These are phyloP conservation scores for Colinus virginianus DNA, from an alignment of 2,113 vertebrate genomes.

Conservation along the genomic window DNA sequence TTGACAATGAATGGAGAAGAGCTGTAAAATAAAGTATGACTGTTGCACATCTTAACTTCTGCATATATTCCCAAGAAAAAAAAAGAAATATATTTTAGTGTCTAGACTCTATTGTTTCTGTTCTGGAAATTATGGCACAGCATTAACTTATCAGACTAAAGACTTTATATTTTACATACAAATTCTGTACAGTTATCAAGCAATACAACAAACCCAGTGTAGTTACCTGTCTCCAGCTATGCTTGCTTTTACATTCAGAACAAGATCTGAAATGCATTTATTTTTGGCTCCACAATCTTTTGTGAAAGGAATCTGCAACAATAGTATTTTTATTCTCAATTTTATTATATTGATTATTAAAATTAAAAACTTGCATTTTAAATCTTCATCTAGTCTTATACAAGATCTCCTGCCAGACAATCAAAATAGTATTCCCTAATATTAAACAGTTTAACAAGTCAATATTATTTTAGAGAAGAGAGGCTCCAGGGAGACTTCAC, in stretches of 20 bases:
- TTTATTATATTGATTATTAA: background rate
- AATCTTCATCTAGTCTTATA: background rate
- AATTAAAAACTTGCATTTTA: background rate
- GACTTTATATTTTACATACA: background rate
- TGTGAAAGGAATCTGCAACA: constrained; percentile 88
- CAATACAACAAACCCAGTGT: background rate
- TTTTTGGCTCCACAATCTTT: constrained; percentile 91
- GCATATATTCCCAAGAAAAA: background rate
- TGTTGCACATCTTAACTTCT: background rate
- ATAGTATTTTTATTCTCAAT: constrained; percentile 5
- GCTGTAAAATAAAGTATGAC: constrained; percentile 55
- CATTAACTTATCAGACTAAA: background rate
- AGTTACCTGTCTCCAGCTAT: constrained; percentile 77
- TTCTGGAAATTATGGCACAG: background rate
- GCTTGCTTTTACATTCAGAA: constrained; percentile 80
- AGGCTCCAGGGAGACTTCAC: background rate
- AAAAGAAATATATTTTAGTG: background rate
- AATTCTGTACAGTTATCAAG: background rate
- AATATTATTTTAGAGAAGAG: background rate
- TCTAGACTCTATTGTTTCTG: background rate
- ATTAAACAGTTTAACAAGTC: background rate
- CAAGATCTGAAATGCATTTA: constrained; percentile 90
- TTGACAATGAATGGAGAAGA: constrained; percentile 82
- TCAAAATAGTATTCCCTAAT: background rate
- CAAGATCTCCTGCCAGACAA: background rate